phyloP scores from a whole-genome alignment of 2,888 invertebrate species.

The Elysia crispata region DNA sequence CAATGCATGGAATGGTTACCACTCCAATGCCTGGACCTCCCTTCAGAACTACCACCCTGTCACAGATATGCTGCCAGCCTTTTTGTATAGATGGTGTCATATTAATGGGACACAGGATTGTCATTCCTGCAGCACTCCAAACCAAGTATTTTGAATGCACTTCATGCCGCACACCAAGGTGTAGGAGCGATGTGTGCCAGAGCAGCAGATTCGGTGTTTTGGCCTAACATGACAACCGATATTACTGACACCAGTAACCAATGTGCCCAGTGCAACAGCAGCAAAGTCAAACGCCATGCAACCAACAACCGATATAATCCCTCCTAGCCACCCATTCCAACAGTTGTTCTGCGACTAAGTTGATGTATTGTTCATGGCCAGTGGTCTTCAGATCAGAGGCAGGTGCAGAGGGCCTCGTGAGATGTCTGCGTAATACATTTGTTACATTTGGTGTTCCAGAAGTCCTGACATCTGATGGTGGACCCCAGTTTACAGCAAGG shows the following conservation, averaged over 20 bases:
- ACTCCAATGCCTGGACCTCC: not conserved
- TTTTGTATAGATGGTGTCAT: slow-evolving; percentile 53
- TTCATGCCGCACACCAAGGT: slow-evolving; percentile 63
- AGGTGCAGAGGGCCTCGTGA: slow-evolving; percentile 51
- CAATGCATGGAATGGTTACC: not conserved
- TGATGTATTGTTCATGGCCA: slow-evolving; percentile 58
- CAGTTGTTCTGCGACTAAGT: slow-evolving; percentile 11
- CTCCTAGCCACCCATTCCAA: slow-evolving; percentile 51
- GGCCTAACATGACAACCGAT: slow-evolving; percentile 50
- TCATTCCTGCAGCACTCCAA: slow-evolving; percentile 58
- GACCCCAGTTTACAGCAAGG: slow-evolving; percentile 57
- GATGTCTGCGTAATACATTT: slow-evolving; percentile 54
- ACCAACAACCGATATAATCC: slow-evolving; percentile 53
- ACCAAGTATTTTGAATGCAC: slow-evolving; percentile 46
- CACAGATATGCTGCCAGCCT: slow-evolving; percentile 41
- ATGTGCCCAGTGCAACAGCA: slow-evolving; percentile 52
- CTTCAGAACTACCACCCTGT: slow-evolving; percentile 23
- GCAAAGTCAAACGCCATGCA: slow-evolving; percentile 57
- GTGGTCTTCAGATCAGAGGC: slow-evolving; percentile 41
- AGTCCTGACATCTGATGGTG: slow-evolving; percentile 58
- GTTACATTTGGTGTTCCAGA: slow-evolving; percentile 59
- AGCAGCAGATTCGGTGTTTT: slow-evolving; percentile 60
- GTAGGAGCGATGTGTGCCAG: too few species aligned
- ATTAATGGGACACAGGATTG: slow-evolving; percentile 56
- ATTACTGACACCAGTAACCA: slow-evolving; percentile 11